Evolutionary conservation across 2,888 invertebrate genomes (phyloP), one percentile per base, ranked within the genome.

Genomic region (Melinaea menophilus): DNA sequence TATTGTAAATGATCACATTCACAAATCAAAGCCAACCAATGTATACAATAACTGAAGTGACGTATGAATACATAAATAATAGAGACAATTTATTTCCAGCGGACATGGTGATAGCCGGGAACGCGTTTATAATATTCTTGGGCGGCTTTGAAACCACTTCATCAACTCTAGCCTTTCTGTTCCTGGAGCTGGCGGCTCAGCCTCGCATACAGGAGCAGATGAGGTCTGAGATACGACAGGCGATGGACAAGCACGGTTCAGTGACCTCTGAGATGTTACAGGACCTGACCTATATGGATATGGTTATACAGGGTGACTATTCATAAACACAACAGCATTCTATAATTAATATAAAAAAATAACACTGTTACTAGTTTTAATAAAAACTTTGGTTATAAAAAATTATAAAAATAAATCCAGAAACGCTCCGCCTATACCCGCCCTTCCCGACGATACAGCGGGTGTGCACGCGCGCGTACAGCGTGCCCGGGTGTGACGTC

Each of bases 111-210:
- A 90, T 92, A 75, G 88, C 91, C 47, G 92, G 93, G 0, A 92
- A 93, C 62, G 91, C 92, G 0, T 91, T 92, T 70, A 90, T 92
- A 60, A 93, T 93, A 69, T 93, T 93, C 75, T 80, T 92, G 9
- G 93, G 93, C 0, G 93, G 93, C 0, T 93, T 92, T 74, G 93
- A 93, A 78, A 93, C 93, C 4, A 92, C 92, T 0, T 92, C 92
- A 0, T 90, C 92, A 0, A 92, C 92, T 0, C 82, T 93, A 56
- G 90, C 92, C 33, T 92, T 92, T 72, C 79, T 91, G 5, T 80
- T 93, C 47, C 87, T 93, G 72, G 92, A 92, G 77, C 75, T 93
- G 58, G 91, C 92, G 0, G 81, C 90, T 0, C 80, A 92, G 66
- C 89, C 83, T 3, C 79, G 83, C 0, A 86, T 93, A 0, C 93